Base-by-base conservation (phyloP, 2,888 invertebrate species). In the Amphipyra berbera region DNA sequence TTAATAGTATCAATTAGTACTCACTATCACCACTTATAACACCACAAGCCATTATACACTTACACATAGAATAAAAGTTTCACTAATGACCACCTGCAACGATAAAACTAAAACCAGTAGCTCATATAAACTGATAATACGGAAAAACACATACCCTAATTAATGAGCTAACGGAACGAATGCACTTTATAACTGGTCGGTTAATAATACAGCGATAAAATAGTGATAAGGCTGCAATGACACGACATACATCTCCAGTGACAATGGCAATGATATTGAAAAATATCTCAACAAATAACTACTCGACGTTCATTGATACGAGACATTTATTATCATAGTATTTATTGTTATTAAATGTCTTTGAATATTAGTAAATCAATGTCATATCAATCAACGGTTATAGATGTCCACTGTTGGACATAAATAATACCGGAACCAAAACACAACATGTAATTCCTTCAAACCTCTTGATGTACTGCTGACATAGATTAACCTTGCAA, bases 141-240 rank as follows among this genome's bases (percentile, higher is more conserved):
- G 37, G 52, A 46, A 68, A 53, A 68, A 58, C 38, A 41, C 47
- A 49, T 13, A 4, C 45, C 9, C 52, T 52, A 71, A 55, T 58
- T 58, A 68, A 53, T 50, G 13, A 21, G 33, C 12, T 15, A 21
- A 21, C 46, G 21, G 21, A 55, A 55, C 50, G 40, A 6, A 41
- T 33, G 12, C 14, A 13, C n/a, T 47, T 48, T 58, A 37, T 41
- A 48, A 42, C 21, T 40, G 44, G 50, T 58, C 45, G 52, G 61
- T 47, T 61, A 52, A 27, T 47, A 60, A 6, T 54, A n/a, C 13
- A n/a, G 4, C 38, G 58, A 73, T 61, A 71, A 73, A 14, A 15
- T 8, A 33, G 6, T 54, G 73, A 71, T 73, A 71, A 73, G 9
- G 27, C 6, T 67, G 73, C 73, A 70, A 14, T 50, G 21, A 42